Evolutionary conservation across 2,113 vertebrate species (phyloP), one percentile per base, ranked within the genome.

Genomic region (Petromus typicus): DNA sequence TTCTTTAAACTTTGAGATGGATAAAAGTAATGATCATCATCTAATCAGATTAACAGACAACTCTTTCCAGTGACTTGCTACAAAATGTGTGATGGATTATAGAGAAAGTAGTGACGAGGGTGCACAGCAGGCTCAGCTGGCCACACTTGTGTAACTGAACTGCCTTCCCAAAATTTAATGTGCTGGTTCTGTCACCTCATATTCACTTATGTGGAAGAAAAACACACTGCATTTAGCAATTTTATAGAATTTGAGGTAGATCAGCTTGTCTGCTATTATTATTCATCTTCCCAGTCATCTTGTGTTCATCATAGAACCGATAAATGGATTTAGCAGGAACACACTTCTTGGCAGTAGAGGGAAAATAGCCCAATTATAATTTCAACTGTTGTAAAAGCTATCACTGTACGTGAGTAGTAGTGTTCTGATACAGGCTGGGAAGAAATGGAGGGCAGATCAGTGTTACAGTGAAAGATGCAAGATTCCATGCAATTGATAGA

Each of bases 141-240:
- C 43, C 69, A 51, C 40, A 2, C 17, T 27, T n/a, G 3, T 75
- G 54, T 6, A 56, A 43, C 13, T 7, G 22, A 86, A n/a, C 27
- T 89, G 22, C 84, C 43, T 97, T 78, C 61, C 69, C 27, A 80
- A 54, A n/a, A 37, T 81, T 40, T 51, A n/a, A 5, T 54, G 59
- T 64, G 63, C 25, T 54, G 43, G 22, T 81, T 96, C 94, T 32
- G 20, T 79, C 34, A 71, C 17, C 76, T 16, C 56, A 13, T 71
- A 45, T 78, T 69, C 76, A 89, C 96, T 96, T 67, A 56, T 8
- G 20, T 87, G n/a, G n/a, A 95, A 96, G 89, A 84, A 98, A 95
- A 97, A 40, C 71, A 81, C 56, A 64, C 13, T 51, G 12, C 95
- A 96, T 89, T 95, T 95, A 95, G 82, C 63, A 93, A 79, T 90